phyloP scores from a whole-genome alignment of 1,140 invertebrate genomes.

The Sesamia nonagrioides region DNA sequence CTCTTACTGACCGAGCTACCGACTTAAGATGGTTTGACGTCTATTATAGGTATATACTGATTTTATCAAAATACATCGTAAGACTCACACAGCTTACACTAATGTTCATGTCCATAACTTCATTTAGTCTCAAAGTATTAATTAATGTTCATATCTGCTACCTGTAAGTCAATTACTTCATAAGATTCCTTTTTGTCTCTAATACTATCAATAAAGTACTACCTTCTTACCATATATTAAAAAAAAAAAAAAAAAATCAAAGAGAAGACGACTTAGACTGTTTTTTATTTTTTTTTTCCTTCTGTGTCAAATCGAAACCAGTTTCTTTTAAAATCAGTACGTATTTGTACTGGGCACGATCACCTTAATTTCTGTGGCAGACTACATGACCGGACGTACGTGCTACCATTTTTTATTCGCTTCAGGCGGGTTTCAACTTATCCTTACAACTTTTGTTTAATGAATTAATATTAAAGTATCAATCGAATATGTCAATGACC shows the following conservation, averaged over 20 bases:
- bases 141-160: background rate
- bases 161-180: background rate
- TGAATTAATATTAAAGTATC: background rate
- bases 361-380: conserved; percentile 10
- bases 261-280: too few relatives aligned
- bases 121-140: background rate
- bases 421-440: background rate
- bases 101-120: background rate
- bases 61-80: background rate
- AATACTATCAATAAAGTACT: too few relatives aligned
- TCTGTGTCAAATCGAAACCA: background rate
- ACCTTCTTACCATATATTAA: too few relatives aligned
- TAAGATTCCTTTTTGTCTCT: background rate
- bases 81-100: background rate
- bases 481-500: conserved; percentile 1
- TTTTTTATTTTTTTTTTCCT: too few relatives aligned
- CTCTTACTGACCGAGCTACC: background rate
- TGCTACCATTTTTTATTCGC: background rate
- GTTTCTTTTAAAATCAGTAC: background rate
- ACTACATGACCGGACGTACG: conserved; percentile 14
- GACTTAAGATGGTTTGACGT: background rate
- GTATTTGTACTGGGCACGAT: background rate
- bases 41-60: background rate
- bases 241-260: too few relatives aligned
- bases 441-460: background rate